phyloP scores from a whole-genome alignment of 2,113 vertebrate genomes.

The Setophaga petechia region DNA sequence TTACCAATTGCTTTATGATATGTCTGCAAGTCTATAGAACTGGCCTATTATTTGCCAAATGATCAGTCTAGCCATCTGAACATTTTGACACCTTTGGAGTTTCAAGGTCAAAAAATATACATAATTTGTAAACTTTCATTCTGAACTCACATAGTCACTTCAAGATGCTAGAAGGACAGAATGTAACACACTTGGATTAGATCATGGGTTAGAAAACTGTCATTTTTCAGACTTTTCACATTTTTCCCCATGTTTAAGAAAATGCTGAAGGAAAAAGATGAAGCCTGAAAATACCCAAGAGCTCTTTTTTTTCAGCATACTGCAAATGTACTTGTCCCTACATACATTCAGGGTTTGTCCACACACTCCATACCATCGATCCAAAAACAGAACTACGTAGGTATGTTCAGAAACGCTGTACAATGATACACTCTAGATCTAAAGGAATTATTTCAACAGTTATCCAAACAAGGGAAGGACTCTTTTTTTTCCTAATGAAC shows the following conservation, averaged over 20 bases:
- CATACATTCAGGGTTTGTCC: not conserved
- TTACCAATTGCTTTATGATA: not conserved
- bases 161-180: not conserved
- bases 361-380: not conserved
- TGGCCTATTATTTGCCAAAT: not conserved
- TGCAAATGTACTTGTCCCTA: not conserved
- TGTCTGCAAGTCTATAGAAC: not conserved
- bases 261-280: not conserved
- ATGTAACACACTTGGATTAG: not conserved
- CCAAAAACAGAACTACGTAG: not conserved
- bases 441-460: not conserved
- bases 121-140: not conserved
- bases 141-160: not conserved
- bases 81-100: not conserved
- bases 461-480: not conserved
- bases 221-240: not conserved
- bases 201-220: not conserved
- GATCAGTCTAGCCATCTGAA: not conserved
- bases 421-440: fast-evolving
- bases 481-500: not conserved
- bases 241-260: not conserved
- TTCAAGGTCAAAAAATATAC: not conserved
- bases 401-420: not conserved
- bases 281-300: not conserved
- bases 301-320: not conserved